phyloP scores from a whole-genome alignment of 2,113 vertebrate species.

The Cygnus atratus region DNA sequence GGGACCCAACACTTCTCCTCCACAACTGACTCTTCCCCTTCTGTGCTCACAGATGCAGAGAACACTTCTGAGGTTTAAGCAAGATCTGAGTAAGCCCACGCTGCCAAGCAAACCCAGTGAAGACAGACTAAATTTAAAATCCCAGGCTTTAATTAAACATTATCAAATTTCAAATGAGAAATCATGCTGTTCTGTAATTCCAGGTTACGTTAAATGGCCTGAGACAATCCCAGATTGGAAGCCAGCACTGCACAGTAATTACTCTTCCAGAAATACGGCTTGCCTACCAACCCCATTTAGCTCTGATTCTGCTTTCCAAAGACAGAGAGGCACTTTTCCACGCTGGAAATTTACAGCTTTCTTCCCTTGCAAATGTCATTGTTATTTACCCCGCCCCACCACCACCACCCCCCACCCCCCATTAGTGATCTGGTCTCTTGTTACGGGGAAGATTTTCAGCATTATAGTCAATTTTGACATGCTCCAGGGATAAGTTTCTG shows the following conservation, averaged over 20 bases:
- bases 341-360: slow-evolving; percentile 61
- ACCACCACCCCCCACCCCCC: not conserved
- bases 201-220: slow-evolving; percentile 58
- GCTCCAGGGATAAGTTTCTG: not conserved
- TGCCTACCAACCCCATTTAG: slow-evolving; percentile 58
- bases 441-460: not conserved
- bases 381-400: not conserved
- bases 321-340: slow-evolving; percentile 56
- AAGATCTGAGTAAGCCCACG: slow-evolving; percentile 10
- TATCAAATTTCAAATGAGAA: slow-evolving; percentile 66
- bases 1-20: not conserved
- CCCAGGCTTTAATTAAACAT: slow-evolving; percentile 58
- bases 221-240: slow-evolving; percentile 66
- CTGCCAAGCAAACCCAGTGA: slow-evolving; percentile 38
- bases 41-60: not conserved
- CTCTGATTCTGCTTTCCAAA: slow-evolving; percentile 47
- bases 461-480: not conserved
- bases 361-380: slow-evolving; percentile 54
- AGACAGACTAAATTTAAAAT: slow-evolving; percentile 64
- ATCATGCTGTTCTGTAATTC: slow-evolving; percentile 68
- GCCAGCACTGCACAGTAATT: slow-evolving; percentile 50
- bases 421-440: not conserved
- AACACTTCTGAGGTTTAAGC: slow-evolving; percentile 35
- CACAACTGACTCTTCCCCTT: not conserved
- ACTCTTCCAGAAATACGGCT: slow-evolving; percentile 66